Percentiles rank a stretch among this genome's conserved stretches.
These are phyloP conservation scores for Amphipyra berbera DNA, from an alignment of 2,888 invertebrate species.

Conservation along the genomic window DNA sequence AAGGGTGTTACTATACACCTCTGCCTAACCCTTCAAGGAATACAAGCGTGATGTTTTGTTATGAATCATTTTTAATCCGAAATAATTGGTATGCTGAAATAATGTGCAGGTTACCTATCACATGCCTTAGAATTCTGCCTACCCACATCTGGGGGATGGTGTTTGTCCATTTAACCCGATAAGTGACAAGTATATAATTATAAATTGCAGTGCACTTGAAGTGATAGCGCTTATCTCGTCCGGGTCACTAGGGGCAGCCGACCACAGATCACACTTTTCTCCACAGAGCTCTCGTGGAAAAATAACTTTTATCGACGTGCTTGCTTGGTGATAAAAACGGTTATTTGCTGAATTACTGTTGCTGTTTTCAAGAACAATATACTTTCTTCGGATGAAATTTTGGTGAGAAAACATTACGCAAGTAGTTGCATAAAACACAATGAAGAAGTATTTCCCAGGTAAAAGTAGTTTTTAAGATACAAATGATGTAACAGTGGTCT, in stretches of 20 bases:
- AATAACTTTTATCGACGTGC: conserved; percentile 51
- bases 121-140: conserved; percentile 6
- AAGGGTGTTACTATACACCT: too few relatives aligned
- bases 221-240: conserved; percentile 70
- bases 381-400: background rate
- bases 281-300: conserved; percentile 60
- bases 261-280: conserved; percentile 68
- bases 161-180: conserved; percentile 54
- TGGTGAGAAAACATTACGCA: background rate
- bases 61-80: too few relatives aligned
- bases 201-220: conserved; percentile 71
- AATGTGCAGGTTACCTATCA: too few relatives aligned
- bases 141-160: conserved; percentile 24
- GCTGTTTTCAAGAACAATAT: conserved; percentile 18
- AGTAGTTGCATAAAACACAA: background rate
- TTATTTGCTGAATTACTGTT: conserved; percentile 4
- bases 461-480: background rate
- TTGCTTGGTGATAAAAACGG: conserved; percentile 40
- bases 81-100: too few relatives aligned
- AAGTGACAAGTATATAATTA: conserved; percentile 52
- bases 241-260: conserved; percentile 65
- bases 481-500: background rate
- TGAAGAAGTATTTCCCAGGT: background rate
- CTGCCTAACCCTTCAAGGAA: too few relatives aligned
- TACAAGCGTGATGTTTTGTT: too few relatives aligned